These are phyloP conservation scores for Piprites chloris DNA, from an alignment of 2,113 vertebrate species.

Conservation along the genomic window DNA sequence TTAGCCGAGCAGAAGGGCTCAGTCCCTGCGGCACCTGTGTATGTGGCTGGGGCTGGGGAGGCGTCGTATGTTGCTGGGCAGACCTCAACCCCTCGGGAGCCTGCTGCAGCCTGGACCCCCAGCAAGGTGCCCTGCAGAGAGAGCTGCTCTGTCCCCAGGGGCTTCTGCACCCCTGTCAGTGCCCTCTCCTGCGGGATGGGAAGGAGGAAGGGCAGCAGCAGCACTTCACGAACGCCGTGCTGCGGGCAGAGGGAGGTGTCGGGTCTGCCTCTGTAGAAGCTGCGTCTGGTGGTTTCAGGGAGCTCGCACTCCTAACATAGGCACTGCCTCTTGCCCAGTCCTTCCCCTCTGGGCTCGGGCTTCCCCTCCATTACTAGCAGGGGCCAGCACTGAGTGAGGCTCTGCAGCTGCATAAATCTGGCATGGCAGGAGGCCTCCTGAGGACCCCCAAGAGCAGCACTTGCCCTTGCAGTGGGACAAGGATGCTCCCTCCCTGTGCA, in stretches of 20 bases:
- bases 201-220: not conserved
- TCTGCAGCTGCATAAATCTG: slow-evolving; percentile 12
- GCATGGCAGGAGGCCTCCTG: not conserved
- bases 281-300: not conserved
- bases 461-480: not conserved
- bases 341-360: not conserved
- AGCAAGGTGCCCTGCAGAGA: not conserved
- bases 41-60: not conserved
- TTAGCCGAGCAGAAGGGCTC: not conserved
- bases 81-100: not conserved
- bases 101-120: not conserved
- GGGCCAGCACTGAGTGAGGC: not conserved
- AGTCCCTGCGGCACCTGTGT: not conserved
- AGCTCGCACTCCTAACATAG: not conserved
- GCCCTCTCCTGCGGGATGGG: accelerated
- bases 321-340: not conserved
- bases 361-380: not conserved
- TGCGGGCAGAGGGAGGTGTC: not conserved
- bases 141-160: not conserved
- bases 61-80: not conserved
- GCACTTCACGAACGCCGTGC: accelerated
- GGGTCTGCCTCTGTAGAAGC: not conserved
- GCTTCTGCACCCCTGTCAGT: not conserved
- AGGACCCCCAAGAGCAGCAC: not conserved
- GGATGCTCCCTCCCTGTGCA: not conserved